A percentile compares a stretch with the other conserved stretches of the same genome.
phyloP scores from a whole-genome alignment of 2,888 invertebrate species.

The Pristionchus arcanus region DNA sequence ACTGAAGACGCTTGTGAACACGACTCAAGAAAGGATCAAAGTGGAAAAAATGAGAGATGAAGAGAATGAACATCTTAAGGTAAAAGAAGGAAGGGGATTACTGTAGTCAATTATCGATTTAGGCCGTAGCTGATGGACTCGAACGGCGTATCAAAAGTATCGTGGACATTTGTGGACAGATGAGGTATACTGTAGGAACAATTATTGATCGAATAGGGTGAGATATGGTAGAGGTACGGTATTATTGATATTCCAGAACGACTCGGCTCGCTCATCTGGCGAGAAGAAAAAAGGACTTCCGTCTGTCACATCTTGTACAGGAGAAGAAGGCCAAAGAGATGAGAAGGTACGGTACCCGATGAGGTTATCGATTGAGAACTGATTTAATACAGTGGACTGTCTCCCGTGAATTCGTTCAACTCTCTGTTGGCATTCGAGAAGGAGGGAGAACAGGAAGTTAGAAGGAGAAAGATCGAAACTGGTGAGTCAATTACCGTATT shows the following conservation, averaged over 20 bases:
- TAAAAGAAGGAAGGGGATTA: background rate
- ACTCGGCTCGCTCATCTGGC: background rate
- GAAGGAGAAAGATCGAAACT: constrained; percentile 37
- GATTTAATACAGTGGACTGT: constrained; percentile 9
- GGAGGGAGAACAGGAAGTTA: constrained; percentile 14
- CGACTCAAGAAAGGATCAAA: background rate
- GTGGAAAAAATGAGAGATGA: constrained; percentile 43
- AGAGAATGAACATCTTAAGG: constrained; percentile 44
- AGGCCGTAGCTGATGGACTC: constrained; percentile 47
- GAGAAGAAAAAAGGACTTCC: constrained; percentile 6
- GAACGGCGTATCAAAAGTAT: constrained; percentile 23
- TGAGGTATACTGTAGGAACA: constrained; percentile 1
- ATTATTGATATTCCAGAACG: background rate
- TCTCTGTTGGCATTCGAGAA: constrained; percentile 40
- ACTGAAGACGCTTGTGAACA: constrained; percentile 15
- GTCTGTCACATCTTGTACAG: constrained; percentile 8
- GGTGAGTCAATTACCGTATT: background rate
- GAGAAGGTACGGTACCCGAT: background rate
- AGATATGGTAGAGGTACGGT: background rate
- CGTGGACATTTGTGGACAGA: constrained; percentile 32
- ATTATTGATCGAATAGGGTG: background rate
- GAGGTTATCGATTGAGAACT: background rate
- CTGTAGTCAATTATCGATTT: background rate
- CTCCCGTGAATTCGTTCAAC: constrained; percentile 34
- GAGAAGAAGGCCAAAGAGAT: constrained; percentile 5